These are phyloP conservation scores for Odocoileus virginianus DNA, from an alignment of 2,113 vertebrate species.

Conservation along the genomic window DNA sequence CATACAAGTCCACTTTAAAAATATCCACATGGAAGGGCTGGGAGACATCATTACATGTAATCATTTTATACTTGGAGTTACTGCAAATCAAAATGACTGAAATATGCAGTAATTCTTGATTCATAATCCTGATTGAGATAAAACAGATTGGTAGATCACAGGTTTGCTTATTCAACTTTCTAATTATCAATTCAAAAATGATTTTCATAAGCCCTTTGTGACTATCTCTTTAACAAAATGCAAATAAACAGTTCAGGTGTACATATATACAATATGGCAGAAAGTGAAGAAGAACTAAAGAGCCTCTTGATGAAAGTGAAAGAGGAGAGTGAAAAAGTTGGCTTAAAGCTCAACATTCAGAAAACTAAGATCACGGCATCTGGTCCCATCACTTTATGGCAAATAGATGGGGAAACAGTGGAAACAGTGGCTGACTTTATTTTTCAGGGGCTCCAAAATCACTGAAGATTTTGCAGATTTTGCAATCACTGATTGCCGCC, in stretches of 20 bases:
- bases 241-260: slow-evolving; percentile 63
- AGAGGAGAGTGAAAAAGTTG: neutral
- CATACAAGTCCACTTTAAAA: slow-evolving; percentile 80
- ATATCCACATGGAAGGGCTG: slow-evolving; percentile 70
- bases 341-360: neutral
- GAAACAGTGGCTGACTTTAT: neutral
- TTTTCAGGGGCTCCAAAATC: neutral
- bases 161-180: slow-evolving; percentile 73
- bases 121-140: slow-evolving; percentile 64
- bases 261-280: slow-evolving; percentile 55
- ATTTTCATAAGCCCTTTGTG: slow-evolving; percentile 75
- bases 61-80: slow-evolving; percentile 68
- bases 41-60: slow-evolving; percentile 59
- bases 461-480: neutral
- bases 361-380: neutral
- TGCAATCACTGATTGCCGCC: neutral
- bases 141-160: slow-evolving; percentile 72
- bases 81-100: slow-evolving; percentile 77
- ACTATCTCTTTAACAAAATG: slow-evolving; percentile 64
- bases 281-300: neutral
- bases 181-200: slow-evolving; percentile 68
- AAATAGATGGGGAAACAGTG: neutral
- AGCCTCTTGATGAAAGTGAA: neutral
- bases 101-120: slow-evolving; percentile 55
- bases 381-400: neutral